Conservation (phyloP, 1,140 invertebrate genomes). For the Phthorimaea operculella region DNA sequence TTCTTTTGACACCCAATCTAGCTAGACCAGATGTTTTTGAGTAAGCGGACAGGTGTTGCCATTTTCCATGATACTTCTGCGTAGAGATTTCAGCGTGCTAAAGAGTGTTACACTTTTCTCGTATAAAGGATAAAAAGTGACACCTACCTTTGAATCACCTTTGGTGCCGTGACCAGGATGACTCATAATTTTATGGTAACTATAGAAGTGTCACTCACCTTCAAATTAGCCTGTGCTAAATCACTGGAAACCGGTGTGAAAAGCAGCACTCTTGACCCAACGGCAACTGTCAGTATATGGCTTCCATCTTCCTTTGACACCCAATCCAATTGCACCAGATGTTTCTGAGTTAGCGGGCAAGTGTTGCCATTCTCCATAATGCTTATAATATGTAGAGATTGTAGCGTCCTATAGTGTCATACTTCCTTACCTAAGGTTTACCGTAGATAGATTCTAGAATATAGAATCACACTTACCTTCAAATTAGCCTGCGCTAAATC, state of each 20-base stretch:
- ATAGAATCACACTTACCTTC: constrained; percentile 70
- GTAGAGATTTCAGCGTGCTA: too few relatives aligned
- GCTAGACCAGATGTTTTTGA: constrained; percentile 89
- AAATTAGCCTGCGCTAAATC: constrained; percentile 90
- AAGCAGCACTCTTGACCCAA: constrained; percentile 90
- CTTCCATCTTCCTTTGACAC: constrained; percentile 99
- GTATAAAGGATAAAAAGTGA: too few relatives aligned
- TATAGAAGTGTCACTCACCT: too few relatives aligned
- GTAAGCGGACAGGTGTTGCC: constrained; percentile 90
- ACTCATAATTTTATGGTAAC: too few relatives aligned
- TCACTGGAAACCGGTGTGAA: constrained; percentile 90
- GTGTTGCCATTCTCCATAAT: constrained; percentile 93
- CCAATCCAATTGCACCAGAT: constrained; percentile 96
- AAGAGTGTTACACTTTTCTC: too few relatives aligned
- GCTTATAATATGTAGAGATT: constrained; percentile 86
- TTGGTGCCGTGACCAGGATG: too few relatives aligned
- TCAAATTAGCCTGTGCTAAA: constrained; percentile 89
- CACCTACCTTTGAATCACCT: too few relatives aligned
- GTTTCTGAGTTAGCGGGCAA: constrained; percentile 87
- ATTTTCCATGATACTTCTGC: too few relatives aligned
- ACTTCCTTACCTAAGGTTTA: too few relatives aligned
- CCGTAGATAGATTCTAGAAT: background rate
- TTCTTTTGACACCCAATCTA: constrained; percentile 99
- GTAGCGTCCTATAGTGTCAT: constrained; percentile 90
- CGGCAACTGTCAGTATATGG: constrained; percentile 96